phyloP scores from a whole-genome alignment of 2,888 invertebrate species.

The Archips crataeganus region DNA sequence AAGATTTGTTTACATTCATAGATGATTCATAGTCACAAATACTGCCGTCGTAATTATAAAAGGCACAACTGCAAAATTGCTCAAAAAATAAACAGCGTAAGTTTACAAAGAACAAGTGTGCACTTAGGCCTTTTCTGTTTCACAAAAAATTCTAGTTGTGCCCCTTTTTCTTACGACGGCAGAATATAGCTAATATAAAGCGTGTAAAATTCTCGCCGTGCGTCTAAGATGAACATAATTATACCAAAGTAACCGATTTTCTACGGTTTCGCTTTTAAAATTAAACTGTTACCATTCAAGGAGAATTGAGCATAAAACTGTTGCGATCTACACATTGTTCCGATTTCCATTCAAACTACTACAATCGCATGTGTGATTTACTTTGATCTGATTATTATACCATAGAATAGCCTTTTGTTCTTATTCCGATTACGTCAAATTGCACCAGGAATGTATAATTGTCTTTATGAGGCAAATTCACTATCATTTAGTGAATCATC shows the following conservation, averaged over 20 bases:
- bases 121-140: too few relatives aligned
- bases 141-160: too few relatives aligned
- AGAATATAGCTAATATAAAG: not conserved
- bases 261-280: not conserved
- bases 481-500: slow-evolving; percentile 9
- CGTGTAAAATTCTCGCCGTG: not conserved
- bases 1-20: too few relatives aligned
- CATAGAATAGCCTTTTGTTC: slow-evolving; percentile 19
- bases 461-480: slow-evolving; percentile 7
- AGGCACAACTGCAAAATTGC: too few relatives aligned
- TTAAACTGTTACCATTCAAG: not conserved
- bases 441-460: slow-evolving; percentile 22
- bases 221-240: not conserved
- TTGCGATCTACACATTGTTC: slow-evolving; percentile 25
- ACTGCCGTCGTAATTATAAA: too few relatives aligned
- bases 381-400: slow-evolving; percentile 29
- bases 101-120: too few relatives aligned
- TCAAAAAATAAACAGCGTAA: too few relatives aligned
- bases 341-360: slow-evolving; percentile 9
- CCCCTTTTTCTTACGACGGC: too few relatives aligned
- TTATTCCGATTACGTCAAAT: slow-evolving; percentile 14
- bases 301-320: slow-evolving; percentile 14
- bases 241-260: not conserved
- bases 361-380: slow-evolving; percentile 32
- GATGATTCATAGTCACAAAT: not conserved